A percentile compares a stretch with the other conserved stretches of the same genome.
Conservation (phyloP, 2,113 vertebrate species). For the Myrmophylax atrothorax region DNA sequence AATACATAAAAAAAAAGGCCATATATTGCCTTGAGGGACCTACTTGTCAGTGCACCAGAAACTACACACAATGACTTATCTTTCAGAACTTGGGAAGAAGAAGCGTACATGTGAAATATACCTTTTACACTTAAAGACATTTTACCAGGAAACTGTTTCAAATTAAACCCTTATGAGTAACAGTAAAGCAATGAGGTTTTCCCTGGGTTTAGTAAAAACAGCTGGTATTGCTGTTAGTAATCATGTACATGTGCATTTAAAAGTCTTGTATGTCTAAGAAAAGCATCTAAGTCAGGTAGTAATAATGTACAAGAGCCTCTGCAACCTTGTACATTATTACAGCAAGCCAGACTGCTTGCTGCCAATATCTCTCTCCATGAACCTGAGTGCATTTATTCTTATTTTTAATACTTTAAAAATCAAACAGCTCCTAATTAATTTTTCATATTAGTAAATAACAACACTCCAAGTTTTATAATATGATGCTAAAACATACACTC, state of each 20-base stretch:
- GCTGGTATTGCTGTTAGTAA: constrained; percentile 35
- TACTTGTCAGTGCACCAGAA: constrained; percentile 17
- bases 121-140: constrained; percentile 20
- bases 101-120: constrained; percentile 16
- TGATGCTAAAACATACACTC: not conserved
- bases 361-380: not conserved
- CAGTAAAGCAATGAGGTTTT: constrained; percentile 15
- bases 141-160: constrained; percentile 35
- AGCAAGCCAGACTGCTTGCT: not conserved
- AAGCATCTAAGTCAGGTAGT: constrained; percentile 19
- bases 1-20: constrained; percentile 56
- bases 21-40: constrained; percentile 8
- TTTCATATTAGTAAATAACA: not conserved
- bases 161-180: constrained; percentile 55
- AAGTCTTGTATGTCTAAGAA: constrained; percentile 12
- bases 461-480: not conserved
- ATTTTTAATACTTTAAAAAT: not conserved
- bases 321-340: too few species aligned
- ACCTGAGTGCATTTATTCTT: not conserved
- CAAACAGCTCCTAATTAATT: not conserved
- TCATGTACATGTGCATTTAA: not conserved
- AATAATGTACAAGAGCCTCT: constrained; percentile 14
- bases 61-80: not conserved
- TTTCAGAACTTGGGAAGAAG: not conserved
- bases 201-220: constrained; percentile 30